Base-by-base conservation (phyloP, 2,888 invertebrate species). In the Apamea crenata region DNA sequence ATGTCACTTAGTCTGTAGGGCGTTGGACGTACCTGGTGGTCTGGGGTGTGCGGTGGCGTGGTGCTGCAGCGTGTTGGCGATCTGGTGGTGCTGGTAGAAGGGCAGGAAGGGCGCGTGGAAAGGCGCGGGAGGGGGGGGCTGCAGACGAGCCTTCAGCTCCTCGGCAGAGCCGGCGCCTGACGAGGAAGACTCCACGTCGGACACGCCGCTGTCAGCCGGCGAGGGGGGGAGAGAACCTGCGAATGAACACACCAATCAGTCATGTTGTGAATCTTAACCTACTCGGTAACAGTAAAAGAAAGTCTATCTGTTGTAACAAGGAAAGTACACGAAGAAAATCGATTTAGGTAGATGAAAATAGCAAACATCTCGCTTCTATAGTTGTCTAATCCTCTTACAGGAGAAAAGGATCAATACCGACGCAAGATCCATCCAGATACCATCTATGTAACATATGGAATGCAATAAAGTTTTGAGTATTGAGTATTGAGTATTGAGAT, bases 201-300 rank as follows among this genome's bases (percentile, higher is more conserved):
- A 99, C 75, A 99, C 99, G 85, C 99, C 99, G 94, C 99, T 99
- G 97, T 99, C 99, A 76, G 99, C 99, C 86, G 99, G 99, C 95
- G 99, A 99, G 77, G 99, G 99, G 86, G 99, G 99, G 94, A 99
- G 98, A 91, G 99, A 99, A 95, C 99, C 99, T 98, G 97, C 2
- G 92, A 47, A 85, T 1, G 69, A 67, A 78, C 6, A 66, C 40
- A 29, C 1, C 7, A 16, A 74, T 85, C 71, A 85, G 71, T 77
- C 56, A 71, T n/a, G 6, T 16, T 44, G 63, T 67, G 14, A 25
- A 21, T 32, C 21, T 47, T 25, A n/a, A 69, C 16, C 14, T 44
- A 44, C 18, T 59, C 14, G 36, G 36, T n/a, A 47, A 29, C 32
- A 69, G 40, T 50, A 50, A 25, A 53, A 32, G 40, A 36, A 36